Percentiles rank a stretch among this genome's conserved stretches.
Evolutionary conservation across 2,888 invertebrate genomes (phyloP).

Genomic region (Meiosimyza platycephala): DNA sequence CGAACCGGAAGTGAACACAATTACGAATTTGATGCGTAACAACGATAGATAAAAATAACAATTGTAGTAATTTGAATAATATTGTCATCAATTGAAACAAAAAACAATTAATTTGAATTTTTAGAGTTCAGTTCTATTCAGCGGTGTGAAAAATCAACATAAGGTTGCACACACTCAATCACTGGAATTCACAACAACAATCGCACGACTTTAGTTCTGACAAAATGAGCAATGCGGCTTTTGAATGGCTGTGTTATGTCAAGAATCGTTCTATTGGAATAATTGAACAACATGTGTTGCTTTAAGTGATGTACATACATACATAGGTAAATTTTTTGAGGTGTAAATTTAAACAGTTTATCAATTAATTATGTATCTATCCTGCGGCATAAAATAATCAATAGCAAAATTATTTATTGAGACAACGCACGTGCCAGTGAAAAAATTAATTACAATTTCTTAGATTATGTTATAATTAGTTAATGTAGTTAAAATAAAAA

Average conservation of each 20-base stretch:
- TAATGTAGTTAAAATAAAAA: no score
- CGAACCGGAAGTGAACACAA: slow-evolving; percentile 11
- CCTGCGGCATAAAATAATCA: no score
- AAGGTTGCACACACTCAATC: neutral
- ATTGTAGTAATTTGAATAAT: no score
- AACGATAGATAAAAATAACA: neutral
- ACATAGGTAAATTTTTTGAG: no score
- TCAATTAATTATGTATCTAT: no score
- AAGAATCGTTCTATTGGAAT: slow-evolving; percentile 1
- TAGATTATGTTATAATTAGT: no score
- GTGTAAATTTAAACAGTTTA: no score
- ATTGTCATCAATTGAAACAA: no score
- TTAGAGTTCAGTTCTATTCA: neutral
- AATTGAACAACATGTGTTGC: neutral
- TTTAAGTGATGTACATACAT: no score
- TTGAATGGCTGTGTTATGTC: neutral
- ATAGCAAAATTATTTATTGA: no score
- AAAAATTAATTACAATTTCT: no score
- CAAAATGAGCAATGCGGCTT: neutral
- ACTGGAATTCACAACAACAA: neutral
- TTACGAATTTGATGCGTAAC: neutral
- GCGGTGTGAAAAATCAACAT: neutral
- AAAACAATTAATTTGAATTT: neutral
- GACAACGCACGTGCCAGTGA: no score
- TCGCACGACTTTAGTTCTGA: neutral